phyloP scores from a whole-genome alignment of 2,888 invertebrate genomes.

The Campoletis raptor region DNA sequence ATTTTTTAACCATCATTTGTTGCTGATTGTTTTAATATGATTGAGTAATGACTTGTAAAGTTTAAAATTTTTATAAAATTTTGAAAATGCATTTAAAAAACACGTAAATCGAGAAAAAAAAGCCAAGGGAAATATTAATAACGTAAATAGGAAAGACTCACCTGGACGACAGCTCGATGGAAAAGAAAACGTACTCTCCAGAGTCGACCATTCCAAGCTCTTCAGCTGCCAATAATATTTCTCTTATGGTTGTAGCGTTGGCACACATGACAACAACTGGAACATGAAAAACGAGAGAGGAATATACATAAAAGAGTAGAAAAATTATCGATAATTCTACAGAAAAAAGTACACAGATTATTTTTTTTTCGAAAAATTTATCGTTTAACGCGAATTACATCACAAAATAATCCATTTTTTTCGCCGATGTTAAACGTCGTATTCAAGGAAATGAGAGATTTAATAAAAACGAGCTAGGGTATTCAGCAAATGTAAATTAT shows the following conservation, averaged over 20 bases:
- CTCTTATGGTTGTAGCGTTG: constrained; percentile 93
- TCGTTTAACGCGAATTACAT: neutral
- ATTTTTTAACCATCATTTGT: no score
- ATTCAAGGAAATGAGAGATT: neutral
- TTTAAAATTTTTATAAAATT: no score
- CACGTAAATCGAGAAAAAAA: neutral
- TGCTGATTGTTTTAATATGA: neutral
- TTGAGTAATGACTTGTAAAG: no score
- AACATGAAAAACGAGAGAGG: constrained; percentile 82
- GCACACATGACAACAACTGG: constrained; percentile 98
- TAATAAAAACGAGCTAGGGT: neutral
- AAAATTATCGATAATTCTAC: neutral
- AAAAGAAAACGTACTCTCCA: constrained; percentile 99
- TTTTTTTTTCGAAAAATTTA: neutral
- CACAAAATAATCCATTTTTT: neutral
- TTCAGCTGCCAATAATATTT: constrained; percentile 97
- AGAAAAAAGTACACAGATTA: neutral
- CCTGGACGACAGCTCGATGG: constrained; percentile 98
- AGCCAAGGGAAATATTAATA: neutral
- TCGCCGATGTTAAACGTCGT: neutral
- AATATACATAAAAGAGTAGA: neutral
- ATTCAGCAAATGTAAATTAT: neutral
- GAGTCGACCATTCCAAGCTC: constrained; percentile 97
- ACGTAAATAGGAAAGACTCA: constrained; percentile 85
- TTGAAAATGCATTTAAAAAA: neutral